phyloP scores from a whole-genome alignment of 1,140 invertebrate species.

The Pomacea maculata region DNA sequence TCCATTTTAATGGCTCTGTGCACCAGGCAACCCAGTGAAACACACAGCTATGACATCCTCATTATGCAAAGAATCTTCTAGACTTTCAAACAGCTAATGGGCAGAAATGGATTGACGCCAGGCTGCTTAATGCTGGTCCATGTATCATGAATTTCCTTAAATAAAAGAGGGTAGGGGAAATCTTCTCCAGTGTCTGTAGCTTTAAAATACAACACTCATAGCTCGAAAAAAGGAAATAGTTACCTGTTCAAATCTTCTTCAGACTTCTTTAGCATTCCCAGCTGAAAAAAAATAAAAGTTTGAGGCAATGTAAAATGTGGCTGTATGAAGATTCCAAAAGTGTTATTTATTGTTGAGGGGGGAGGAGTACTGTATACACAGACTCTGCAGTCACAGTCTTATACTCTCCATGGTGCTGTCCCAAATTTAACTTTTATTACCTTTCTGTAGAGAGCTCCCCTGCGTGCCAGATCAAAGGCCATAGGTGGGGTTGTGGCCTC shows the following conservation, averaged over 20 bases:
- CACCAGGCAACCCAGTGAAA: constrained; percentile 1
- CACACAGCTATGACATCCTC: no score
- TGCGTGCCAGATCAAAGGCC: constrained; percentile 60
- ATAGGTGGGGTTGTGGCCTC: constrained; percentile 41
- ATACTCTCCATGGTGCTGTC: background rate
- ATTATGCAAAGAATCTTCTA: no score
- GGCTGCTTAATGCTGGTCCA: no score
- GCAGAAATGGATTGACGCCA: no score
- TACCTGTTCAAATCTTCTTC: constrained; percentile 53
- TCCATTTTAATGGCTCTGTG: constrained; percentile 61
- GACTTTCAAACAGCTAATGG: no score
- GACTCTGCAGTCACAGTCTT: constrained; percentile 12
- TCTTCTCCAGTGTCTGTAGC: no score
- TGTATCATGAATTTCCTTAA: no score
- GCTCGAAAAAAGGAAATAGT: background rate
- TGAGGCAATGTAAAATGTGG: no score
- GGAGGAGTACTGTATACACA: no score
- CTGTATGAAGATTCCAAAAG: no score
- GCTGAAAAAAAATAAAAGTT: constrained; percentile 27
- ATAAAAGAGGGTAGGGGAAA: no score
- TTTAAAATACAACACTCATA: background rate
- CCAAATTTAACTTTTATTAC: constrained; percentile 25
- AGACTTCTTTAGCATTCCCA: constrained; percentile 56
- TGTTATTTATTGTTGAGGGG: no score
- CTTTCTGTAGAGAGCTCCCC: constrained; percentile 63